phyloP scores from a whole-genome alignment of 2,113 vertebrate species.

The Lanius ludovicianus region DNA sequence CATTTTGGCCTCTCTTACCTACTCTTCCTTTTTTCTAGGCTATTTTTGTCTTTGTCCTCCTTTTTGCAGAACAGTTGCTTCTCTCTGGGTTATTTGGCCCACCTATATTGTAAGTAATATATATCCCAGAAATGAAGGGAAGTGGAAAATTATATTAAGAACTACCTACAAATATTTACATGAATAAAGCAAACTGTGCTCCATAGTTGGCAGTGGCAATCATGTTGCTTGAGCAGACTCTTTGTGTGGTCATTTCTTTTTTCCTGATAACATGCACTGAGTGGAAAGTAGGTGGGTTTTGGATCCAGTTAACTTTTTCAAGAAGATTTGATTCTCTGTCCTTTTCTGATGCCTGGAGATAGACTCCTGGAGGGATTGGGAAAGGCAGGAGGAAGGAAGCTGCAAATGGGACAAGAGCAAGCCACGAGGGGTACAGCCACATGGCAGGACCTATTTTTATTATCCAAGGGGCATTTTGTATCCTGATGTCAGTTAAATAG shows the following conservation, averaged over 20 bases:
- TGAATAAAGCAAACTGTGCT: background rate
- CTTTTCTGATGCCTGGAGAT: background rate
- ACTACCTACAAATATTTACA: background rate
- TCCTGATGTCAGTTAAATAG: background rate
- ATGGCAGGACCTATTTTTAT: constrained; percentile 3
- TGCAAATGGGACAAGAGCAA: constrained; percentile 47
- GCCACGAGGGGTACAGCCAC: background rate
- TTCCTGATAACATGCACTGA: background rate
- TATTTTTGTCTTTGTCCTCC: constrained; percentile 59
- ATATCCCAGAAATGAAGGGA: background rate
- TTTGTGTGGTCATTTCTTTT: background rate
- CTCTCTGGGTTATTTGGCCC: constrained; percentile 3
- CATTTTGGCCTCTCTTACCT: constrained; percentile 39
- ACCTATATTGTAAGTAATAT: constrained; percentile 14
- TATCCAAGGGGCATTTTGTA: background rate
- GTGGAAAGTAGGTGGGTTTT: background rate
- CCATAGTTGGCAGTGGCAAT: rapidly evolving
- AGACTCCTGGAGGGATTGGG: background rate
- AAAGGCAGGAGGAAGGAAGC: background rate
- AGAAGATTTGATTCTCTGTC: background rate
- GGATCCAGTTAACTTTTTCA: background rate
- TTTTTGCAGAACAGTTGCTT: constrained; percentile 38
- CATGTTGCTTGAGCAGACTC: background rate
- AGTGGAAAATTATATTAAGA: background rate
- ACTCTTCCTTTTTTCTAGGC: constrained; percentile 30